phyloP scores from a whole-genome alignment of 2,113 vertebrate genomes.

The Chitala chitala region DNA sequence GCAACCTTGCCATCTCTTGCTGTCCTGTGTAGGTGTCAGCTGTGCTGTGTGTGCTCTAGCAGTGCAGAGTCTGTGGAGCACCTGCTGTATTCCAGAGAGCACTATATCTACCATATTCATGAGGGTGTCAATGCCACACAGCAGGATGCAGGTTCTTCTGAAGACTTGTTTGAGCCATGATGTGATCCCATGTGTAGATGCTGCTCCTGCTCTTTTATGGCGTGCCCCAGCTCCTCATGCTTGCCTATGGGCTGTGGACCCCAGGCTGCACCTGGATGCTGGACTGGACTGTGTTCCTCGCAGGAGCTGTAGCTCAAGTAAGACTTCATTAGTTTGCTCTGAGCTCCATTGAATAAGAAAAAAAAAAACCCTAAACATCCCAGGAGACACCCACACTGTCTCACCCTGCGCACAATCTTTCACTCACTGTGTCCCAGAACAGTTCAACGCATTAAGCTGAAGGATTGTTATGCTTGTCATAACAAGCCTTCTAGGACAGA shows the following conservation, averaged over 20 bases:
- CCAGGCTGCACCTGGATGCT: constrained; percentile 82
- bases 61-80: neutral
- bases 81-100: neutral
- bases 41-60: neutral
- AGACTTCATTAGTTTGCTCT: neutral
- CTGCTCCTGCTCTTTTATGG: constrained; percentile 75
- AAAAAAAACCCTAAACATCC: neutral
- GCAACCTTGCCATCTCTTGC: neutral
- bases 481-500: neutral
- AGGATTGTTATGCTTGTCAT: neutral
- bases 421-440: neutral
- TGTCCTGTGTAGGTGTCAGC: neutral
- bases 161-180: neutral
- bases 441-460: neutral
- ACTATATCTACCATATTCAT: neutral
- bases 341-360: neutral
- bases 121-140: neutral
- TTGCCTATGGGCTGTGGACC: constrained; percentile 66
- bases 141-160: neutral
- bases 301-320: constrained; percentile 82
- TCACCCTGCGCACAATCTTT: neutral
- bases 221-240: constrained; percentile 70
- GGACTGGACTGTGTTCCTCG: constrained; percentile 73
- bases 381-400: neutral
- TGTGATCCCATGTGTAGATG: constrained; percentile 63